Evolutionary conservation across 1,140 invertebrate species (phyloP), one percentile per base, ranked within the genome.

Genomic region (Rhynchophorus ferrugineus): DNA sequence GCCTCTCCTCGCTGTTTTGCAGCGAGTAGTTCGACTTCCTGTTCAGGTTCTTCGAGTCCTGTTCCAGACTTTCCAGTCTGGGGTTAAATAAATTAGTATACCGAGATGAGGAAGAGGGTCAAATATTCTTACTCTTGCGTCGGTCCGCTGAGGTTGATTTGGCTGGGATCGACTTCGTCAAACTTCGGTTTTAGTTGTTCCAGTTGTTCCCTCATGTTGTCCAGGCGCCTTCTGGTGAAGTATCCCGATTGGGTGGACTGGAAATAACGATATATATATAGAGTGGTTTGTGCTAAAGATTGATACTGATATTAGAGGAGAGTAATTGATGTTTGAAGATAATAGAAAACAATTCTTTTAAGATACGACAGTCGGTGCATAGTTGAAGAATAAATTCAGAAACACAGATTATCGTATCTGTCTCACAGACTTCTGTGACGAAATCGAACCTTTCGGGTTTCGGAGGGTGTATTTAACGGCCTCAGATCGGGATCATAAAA

Each of bases 151-250:
- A 64, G 70, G 56, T 85, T 78, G 0, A 85, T 74, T 20, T 76
- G 72, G 6, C 73, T 78, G 1, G 83, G 79, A 67, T 87, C 80
- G 0, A 91, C 60, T 0, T 74, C 61, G 37, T 75, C 70, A 0
- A 91, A 82, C 50, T 81, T 75, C 0, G 85, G 83, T 57, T 70
- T 63, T 0, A 91, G 63, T 19, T 78, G 69, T 7, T 76, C 69
- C 0, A 82, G 71, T 18, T 82, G 79, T 3, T 85, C 72, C 56
- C 90, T 87, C 50, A 91, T 81, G 56, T 83, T 82, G 20, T 78
- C 76, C 1, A 93, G 68, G 44, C 85, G 76, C 57, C 85, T 83
- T 49, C 81, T 77, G 0, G 89, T 89, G 56, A 89, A 90, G 60
- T 85, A 87, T 21, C 84, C 83, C 19, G 84, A 75, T 7, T 84